Evolutionary conservation across 1,140 invertebrate species (phyloP), one percentile per base, ranked within the genome.

Genomic region (Arctopsyche grandis): DNA sequence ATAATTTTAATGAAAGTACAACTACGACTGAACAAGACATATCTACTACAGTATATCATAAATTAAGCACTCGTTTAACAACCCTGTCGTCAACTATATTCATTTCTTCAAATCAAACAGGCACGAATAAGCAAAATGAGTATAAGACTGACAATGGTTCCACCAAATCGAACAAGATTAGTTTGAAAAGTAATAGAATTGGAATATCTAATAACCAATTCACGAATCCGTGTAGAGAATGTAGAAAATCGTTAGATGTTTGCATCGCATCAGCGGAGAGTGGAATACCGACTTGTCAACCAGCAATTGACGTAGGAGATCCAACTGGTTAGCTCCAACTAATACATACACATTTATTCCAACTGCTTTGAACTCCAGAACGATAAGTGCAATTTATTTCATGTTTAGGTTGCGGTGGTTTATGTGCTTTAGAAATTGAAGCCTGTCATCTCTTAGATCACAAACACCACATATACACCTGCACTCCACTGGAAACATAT

Each of bases 391-490:
- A 19, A 21, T 5, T 22, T 26, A 12, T 52, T 44, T 46, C 12
- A 46, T 56, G 56, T 83, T 9, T 73, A 89, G 88, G 92, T 78
- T 95, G 94, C 83, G 93, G 92, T 9, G 94, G 94, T 1, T 87
- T 93, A 5, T 95, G 94, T 84, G 85, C 89, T 26, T 86, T 93
- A 56, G 91, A 92, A 79, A 91, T 89, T 14, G 92, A 95, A 84
- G 91, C 91, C 78, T 95, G 94, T 85, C 92, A 93, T 84, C 86
- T 91, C 75, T 87, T 95, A 4, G 91, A 93, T 77, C 85, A 84
- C 70, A 83, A 83, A 24, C 83, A 85, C 9, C 85, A 85, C 3
- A 88, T 91, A 4, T 89, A 88, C 16, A 89, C 90, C 9, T 91
- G 90, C 81, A 83, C 84, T 43, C 83, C 84, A 75, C 85, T 83